A percentile compares a stretch with the other conserved stretches of the same genome.
These are phyloP conservation scores for Leptosomus discolor DNA, from an alignment of 2,113 vertebrate species.

Conservation along the genomic window DNA sequence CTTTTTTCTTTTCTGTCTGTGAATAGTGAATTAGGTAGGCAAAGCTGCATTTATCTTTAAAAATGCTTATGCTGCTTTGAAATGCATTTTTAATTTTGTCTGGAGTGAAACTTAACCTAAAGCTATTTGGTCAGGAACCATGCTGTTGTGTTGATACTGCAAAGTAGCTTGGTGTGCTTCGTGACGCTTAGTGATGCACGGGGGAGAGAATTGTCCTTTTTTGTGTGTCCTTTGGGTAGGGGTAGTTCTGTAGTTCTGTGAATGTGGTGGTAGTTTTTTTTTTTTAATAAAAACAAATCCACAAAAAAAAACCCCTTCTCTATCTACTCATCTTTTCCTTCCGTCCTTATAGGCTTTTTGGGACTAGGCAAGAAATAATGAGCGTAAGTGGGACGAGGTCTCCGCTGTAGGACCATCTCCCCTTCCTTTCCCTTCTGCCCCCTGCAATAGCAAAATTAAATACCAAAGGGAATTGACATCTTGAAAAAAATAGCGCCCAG, in stretches of 20 bases:
- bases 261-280: no score
- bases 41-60: neutral
- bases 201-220: neutral
- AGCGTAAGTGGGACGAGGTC: neutral
- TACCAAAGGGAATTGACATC: neutral
- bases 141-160: neutral
- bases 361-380: neutral
- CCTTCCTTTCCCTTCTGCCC: neutral
- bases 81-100: neutral
- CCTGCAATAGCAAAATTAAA: neutral
- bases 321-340: neutral
- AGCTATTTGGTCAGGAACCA: neutral
- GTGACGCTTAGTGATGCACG: accelerated
- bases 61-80: neutral
- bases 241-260: neutral
- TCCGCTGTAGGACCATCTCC: neutral
- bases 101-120: neutral
- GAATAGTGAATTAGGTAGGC: neutral
- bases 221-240: neutral
- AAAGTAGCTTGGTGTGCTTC: neutral
- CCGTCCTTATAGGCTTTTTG: neutral
- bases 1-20: neutral
- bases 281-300: neutral
- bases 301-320: neutral
- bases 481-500: neutral